These are phyloP conservation scores for Tetrao urogallus DNA, from an alignment of 2,113 vertebrate genomes.

Conservation along the genomic window DNA sequence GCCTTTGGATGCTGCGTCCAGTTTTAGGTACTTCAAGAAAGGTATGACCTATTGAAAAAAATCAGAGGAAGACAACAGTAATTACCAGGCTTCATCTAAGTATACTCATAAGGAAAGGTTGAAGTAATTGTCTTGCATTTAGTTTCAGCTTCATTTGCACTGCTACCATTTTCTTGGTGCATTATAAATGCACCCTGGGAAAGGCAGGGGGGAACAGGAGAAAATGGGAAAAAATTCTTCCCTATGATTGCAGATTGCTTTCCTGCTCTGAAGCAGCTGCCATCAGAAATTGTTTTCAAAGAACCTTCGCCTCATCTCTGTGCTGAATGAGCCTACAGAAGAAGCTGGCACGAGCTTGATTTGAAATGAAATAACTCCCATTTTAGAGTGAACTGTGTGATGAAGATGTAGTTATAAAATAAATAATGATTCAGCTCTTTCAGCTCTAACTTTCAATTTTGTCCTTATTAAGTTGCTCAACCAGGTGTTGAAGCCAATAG, in stretches of 20 bases:
- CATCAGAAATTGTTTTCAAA: slow-evolving; percentile 48
- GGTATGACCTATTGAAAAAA: background rate
- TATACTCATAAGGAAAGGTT: background rate
- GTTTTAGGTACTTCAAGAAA: background rate
- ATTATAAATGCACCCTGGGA: background rate
- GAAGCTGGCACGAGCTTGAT: slow-evolving; percentile 35
- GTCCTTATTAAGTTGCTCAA: slow-evolving; percentile 71
- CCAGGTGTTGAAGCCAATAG: slow-evolving; percentile 72
- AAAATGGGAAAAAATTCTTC: background rate
- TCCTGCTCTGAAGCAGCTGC: slow-evolving; percentile 24
- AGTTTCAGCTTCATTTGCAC: background rate
- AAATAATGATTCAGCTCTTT: slow-evolving; percentile 69
- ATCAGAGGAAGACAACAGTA: background rate
- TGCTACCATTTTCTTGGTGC: background rate
- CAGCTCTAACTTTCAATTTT: slow-evolving; percentile 66
- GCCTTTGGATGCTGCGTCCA: background rate
- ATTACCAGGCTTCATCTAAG: background rate
- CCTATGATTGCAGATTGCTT: background rate
- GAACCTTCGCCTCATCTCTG: background rate
- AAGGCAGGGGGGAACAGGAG: background rate
- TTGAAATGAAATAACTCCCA: slow-evolving; percentile 54
- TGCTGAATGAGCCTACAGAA: background rate
- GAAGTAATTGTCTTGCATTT: background rate
- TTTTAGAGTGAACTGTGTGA: slow-evolving; percentile 46
- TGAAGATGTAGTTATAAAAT: slow-evolving; percentile 70